Conservation (phyloP, 1,140 invertebrate genomes). For the Pemphigus obesinymphae region DNA sequence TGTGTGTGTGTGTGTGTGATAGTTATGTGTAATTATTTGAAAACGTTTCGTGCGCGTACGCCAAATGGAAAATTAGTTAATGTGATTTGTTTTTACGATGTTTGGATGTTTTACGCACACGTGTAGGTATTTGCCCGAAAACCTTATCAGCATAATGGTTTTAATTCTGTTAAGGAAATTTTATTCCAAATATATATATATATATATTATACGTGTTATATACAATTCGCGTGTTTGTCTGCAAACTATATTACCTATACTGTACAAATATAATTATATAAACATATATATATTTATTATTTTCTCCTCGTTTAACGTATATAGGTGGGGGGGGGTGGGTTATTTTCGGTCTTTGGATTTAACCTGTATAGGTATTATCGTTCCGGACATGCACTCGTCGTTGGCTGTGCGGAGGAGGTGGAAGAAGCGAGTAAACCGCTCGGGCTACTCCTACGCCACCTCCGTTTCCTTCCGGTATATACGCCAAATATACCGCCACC, state of each 20-base stretch:
- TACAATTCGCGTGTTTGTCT: neutral
- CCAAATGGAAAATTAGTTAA: neutral
- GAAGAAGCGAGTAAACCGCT: neutral
- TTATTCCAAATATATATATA: conserved; percentile 7
- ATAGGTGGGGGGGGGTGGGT: no score
- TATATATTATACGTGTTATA: no score
- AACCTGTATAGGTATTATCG: conserved; percentile 5
- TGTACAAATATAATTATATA: neutral
- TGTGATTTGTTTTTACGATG: conserved; percentile 5
- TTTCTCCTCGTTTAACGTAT: no score
- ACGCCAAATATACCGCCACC: no score
- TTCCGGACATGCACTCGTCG: neutral
- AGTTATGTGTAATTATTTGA: no score
- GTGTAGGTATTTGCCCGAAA: no score
- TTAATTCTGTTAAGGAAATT: conserved; percentile 7
- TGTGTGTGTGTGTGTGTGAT: no score
- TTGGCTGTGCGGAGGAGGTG: neutral
- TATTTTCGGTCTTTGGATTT: no score
- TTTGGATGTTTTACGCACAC: neutral
- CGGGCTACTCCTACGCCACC: neutral
- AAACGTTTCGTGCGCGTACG: neutral
- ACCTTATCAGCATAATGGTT: conserved; percentile 12
- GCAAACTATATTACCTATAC: neutral
- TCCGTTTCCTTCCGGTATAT: neutral
- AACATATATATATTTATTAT: no score